Evolutionary conservation across 2,797 vertebrate species (phyloP).

Genomic region (Mus caroli): DNA sequence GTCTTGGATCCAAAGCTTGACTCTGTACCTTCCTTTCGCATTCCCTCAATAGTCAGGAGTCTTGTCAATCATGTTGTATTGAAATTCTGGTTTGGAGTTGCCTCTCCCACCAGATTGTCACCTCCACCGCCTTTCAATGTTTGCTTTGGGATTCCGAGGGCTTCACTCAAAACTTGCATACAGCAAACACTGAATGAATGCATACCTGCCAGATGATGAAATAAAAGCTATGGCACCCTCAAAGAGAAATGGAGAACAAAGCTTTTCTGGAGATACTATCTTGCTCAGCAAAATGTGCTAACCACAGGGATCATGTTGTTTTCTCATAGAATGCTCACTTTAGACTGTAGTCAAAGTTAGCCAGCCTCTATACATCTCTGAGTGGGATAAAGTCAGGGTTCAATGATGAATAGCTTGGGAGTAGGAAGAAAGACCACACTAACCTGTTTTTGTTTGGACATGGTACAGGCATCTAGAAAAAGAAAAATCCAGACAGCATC

Average conservation of each 20-base stretch:
- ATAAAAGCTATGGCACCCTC: background rate
- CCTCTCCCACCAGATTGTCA: background rate
- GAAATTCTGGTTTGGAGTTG: background rate
- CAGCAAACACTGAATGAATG: conserved; percentile 9
- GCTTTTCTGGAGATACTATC: conserved; percentile 19
- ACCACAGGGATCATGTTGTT: background rate
- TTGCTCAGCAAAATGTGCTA: background rate
- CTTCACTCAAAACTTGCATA: background rate
- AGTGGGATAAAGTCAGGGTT: background rate
- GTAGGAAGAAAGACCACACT: background rate
- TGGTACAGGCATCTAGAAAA: conserved; percentile 20
- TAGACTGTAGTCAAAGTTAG: conserved; percentile 26
- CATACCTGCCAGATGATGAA: background rate
- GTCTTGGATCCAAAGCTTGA: conserved; percentile 13
- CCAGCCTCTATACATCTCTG: background rate
- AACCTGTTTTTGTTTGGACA: background rate
- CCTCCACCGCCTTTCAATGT: background rate
- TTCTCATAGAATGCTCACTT: background rate
- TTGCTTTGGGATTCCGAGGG: conserved; percentile 7
- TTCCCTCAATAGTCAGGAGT: background rate
- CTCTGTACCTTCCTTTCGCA: background rate
- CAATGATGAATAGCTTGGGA: background rate
- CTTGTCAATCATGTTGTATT: background rate
- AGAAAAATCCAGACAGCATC: background rate
- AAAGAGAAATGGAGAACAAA: conserved; percentile 30